A percentile compares a stretch with the other conserved stretches of the same genome.
Evolutionary conservation across 2,113 vertebrate genomes (phyloP).

Genomic region (Pelecanoides urinatrix): DNA sequence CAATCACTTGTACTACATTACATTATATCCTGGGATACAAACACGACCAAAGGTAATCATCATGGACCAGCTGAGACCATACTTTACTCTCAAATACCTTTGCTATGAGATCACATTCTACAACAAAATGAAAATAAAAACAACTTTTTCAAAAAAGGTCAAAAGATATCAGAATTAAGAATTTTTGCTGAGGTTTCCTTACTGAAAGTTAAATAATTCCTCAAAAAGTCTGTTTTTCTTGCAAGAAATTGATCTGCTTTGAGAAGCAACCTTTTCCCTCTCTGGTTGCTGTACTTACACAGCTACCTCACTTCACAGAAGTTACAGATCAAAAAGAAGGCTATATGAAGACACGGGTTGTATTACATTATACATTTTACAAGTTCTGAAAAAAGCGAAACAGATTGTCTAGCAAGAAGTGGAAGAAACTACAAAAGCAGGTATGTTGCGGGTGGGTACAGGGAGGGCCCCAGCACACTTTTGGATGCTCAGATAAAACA

Average conservation of each 20-base stretch:
- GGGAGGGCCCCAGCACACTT: neutral
- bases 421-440: neutral
- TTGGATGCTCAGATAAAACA: neutral
- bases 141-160: neutral
- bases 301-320: neutral
- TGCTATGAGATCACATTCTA: neutral
- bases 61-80: neutral
- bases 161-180: neutral
- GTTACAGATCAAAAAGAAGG: neutral
- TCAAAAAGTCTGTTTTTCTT: neutral
- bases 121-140: neutral
- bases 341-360: neutral
- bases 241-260: neutral
- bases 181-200: neutral
- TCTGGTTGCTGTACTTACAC: neutral
- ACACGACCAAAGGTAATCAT: neutral
- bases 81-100: neutral
- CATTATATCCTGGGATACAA: neutral
- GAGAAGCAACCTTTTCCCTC: neutral
- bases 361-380: neutral
- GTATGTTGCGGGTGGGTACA: neutral
- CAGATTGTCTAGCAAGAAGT: neutral
- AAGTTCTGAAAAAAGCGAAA: neutral
- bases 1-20: neutral
- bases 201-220: neutral